Base-by-base conservation (phyloP, 2,797 vertebrate genomes). In the Ambastaia sidthimunki region DNA sequence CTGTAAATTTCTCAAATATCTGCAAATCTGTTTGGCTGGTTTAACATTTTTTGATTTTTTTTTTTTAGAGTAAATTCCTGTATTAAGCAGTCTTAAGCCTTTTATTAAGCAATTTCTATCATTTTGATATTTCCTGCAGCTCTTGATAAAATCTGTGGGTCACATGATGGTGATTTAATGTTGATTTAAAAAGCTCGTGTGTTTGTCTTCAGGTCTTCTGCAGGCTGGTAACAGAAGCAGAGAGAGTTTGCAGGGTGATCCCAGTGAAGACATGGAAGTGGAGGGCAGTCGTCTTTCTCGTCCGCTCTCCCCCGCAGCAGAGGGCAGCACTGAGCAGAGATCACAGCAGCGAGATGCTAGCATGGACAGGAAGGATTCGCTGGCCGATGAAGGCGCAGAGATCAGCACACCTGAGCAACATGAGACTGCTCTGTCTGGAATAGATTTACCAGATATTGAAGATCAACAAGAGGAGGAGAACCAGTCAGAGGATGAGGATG, bases 371-470 rank as follows among this genome's bases (percentile, higher is more conserved):
- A 77, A 84, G 19, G 74, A 84, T 52, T 6, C n/a, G 2, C 50
- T 19, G 1, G 72, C 66, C 12, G 65, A 23, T 59, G 83, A 63
- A 68, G n/a, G 16, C 3, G 6, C 52, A 21, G 71, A 83, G 18
- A 25, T 31, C 1, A 59, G 21, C 50, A 25, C 57, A 82, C 68
- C 25, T 28, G 10, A 21, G 10, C 59, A 59, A 7, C 13, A 66
- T 9, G 85, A 69, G 4, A 16, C 25, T 0, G 47, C 66, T 37
- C n/a, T 71, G 7, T 28, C 55, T 9, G 74, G 44, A 18, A 78
- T 82, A 23, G 74, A 84, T n/a, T 10, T 25, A 3, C 41, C 21
- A 2, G 72, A 74, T 23, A 60, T 18, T 55, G 84, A 63, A 65
- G 48, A 66, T 3, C 11, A 9, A 4, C 37, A 2, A 31, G 70